Evolutionary conservation across 2,113 vertebrate genomes (phyloP).

Genomic region (Herpailurus yagouaroundi): DNA sequence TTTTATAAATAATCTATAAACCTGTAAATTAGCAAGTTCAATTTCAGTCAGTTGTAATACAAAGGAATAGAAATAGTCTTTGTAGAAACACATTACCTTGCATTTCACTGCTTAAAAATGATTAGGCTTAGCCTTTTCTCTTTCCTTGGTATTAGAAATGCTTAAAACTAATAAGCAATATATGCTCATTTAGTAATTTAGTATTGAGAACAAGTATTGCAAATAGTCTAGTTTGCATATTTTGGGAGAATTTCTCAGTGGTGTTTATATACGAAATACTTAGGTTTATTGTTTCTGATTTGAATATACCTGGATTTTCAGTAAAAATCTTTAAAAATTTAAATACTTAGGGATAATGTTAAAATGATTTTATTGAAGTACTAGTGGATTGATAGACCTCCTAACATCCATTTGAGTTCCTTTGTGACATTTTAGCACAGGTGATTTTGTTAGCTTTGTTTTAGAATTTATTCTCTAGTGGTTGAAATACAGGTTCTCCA

Average conservation of each 20-base stretch:
- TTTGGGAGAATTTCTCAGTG: neutral
- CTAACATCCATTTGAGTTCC: neutral
- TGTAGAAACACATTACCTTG: neutral
- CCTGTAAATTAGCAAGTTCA: slow-evolving; percentile 4
- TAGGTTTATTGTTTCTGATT: slow-evolving; percentile 31
- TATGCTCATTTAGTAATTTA: slow-evolving; percentile 21
- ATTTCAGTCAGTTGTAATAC: neutral
- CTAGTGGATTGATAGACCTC: neutral
- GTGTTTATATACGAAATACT: neutral
- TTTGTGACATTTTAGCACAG: neutral
- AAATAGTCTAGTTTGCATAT: slow-evolving; percentile 7
- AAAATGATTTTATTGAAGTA: neutral
- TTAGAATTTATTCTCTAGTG: slow-evolving; percentile 36
- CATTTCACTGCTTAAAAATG: slow-evolving; percentile 38
- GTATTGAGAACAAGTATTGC: neutral
- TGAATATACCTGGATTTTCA: slow-evolving; percentile 26
- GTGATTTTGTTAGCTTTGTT: slow-evolving; percentile 28
- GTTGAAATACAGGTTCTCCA: neutral
- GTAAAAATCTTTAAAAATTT: slow-evolving; percentile 6
- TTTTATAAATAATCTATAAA: neutral
- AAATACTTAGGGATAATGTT: neutral
- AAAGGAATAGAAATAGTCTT: neutral
- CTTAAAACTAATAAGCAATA: slow-evolving; percentile 13
- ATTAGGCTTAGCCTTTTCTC: neutral
- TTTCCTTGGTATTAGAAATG: slow-evolving; percentile 34